phyloP scores from a whole-genome alignment of 1,140 invertebrate species.

The Heliconius hewitsoni region DNA sequence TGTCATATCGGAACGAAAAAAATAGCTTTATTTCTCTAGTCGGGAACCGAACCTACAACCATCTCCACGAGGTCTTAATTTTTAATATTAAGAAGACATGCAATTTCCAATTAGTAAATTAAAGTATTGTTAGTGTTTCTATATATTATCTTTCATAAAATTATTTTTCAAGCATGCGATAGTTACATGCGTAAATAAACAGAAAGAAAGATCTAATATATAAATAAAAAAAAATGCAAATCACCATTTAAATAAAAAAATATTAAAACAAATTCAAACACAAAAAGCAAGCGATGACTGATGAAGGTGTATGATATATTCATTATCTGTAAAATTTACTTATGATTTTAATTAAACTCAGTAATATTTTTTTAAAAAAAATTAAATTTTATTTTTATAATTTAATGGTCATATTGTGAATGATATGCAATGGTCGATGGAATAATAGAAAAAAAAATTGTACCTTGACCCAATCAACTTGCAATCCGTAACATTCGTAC shows the following conservation, averaged over 20 bases:
- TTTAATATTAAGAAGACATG: background rate
- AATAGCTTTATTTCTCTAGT: too few relatives aligned
- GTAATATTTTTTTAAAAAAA: too few relatives aligned
- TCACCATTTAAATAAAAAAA: slow-evolving; percentile 41
- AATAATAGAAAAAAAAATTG: slow-evolving; percentile 45
- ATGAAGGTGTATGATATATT: slow-evolving; percentile 52
- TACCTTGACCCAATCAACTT: slow-evolving; percentile 67
- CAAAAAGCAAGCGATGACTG: slow-evolving; percentile 68
- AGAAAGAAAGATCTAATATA: slow-evolving; percentile 27
- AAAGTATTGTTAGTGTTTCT: slow-evolving; percentile 19
- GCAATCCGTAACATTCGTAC: slow-evolving; percentile 42
- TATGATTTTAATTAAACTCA: background rate
- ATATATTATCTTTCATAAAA: background rate
- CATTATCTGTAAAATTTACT: slow-evolving; percentile 11
- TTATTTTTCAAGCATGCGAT: slow-evolving; percentile 28
- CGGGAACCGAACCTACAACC: too few relatives aligned
- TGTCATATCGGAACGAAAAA: too few relatives aligned
- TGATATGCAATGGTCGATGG: slow-evolving; percentile 34
- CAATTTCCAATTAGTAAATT: background rate
- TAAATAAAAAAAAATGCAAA: slow-evolving; percentile 41
- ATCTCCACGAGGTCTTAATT: too few relatives aligned
- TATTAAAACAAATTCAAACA: slow-evolving; percentile 46
- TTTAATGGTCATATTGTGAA: slow-evolving; percentile 13
- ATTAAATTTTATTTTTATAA: background rate
- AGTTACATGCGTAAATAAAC: slow-evolving; percentile 32